Evolutionary conservation across 2,113 vertebrate genomes (phyloP).

Genomic region (Gallinago undulata): DNA sequence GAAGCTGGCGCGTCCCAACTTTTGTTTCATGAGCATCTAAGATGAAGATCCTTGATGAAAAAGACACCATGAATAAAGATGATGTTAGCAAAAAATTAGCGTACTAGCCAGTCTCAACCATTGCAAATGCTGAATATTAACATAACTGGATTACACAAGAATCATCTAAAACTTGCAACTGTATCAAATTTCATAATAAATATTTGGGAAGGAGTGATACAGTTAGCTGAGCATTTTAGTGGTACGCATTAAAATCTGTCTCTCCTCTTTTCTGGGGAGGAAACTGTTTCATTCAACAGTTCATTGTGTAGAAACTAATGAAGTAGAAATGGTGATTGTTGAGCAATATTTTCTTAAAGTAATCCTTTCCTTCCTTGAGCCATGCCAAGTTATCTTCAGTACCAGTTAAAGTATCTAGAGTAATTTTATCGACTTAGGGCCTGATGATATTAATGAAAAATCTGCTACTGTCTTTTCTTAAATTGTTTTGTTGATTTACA

Average conservation of each 20-base stretch:
- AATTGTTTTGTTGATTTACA: background rate
- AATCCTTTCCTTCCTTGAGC: background rate
- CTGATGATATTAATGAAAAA: background rate
- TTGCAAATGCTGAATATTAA: background rate
- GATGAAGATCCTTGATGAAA: background rate
- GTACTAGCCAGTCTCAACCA: background rate
- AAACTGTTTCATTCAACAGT: background rate
- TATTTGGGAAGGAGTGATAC: background rate
- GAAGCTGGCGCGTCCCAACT: background rate
- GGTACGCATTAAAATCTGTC: background rate
- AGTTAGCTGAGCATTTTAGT: background rate
- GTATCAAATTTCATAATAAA: background rate
- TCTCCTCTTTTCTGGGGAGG: background rate
- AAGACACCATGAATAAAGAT: rapidly evolving
- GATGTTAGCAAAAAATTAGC: background rate
- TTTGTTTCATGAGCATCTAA: background rate
- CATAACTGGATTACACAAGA: background rate
- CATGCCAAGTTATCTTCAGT: background rate
- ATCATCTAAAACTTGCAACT: background rate
- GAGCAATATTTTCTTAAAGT: background rate
- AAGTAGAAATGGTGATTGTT: background rate
- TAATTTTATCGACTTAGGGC: background rate
- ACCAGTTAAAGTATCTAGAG: background rate
- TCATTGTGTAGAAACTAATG: background rate
- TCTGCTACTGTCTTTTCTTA: background rate